Conservation (phyloP, 2,113 vertebrate species). For the Castor canadensis region DNA sequence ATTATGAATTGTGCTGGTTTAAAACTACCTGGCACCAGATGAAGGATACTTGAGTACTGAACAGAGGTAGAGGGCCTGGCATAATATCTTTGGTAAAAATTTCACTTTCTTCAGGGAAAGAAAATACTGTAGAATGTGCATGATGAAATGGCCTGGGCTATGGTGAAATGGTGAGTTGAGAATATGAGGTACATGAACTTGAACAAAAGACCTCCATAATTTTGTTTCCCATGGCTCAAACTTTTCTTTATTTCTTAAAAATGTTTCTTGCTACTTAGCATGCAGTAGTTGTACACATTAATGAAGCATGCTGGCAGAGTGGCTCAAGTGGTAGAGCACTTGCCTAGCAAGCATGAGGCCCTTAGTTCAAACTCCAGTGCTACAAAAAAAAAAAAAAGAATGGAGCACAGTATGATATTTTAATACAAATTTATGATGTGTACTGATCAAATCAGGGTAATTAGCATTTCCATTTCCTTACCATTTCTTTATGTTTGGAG, state of each 20-base stretch:
- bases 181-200: not conserved
- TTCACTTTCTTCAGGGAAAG: not conserved
- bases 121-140: not conserved
- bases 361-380: too few species aligned
- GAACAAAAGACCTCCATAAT: not conserved
- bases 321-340: too few species aligned
- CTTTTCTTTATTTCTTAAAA: not conserved
- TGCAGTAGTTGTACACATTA: not conserved
- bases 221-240: not conserved
- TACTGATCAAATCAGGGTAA: not conserved
- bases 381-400: too few species aligned
- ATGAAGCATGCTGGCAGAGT: too few species aligned
- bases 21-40: not conserved
- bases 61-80: not conserved
- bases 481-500: not conserved
- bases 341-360: too few species aligned
- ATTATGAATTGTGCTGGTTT: not conserved
- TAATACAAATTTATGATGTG: not conserved
- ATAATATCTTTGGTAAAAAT: not conserved
- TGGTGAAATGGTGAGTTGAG: not conserved
- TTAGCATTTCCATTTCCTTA: not conserved
- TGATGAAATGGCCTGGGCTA: not conserved
- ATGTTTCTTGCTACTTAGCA: not conserved
- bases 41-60: not conserved
- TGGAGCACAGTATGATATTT: not conserved